phyloP scores from a whole-genome alignment of 2,888 invertebrate species.

The Crocallis elinguaria region DNA sequence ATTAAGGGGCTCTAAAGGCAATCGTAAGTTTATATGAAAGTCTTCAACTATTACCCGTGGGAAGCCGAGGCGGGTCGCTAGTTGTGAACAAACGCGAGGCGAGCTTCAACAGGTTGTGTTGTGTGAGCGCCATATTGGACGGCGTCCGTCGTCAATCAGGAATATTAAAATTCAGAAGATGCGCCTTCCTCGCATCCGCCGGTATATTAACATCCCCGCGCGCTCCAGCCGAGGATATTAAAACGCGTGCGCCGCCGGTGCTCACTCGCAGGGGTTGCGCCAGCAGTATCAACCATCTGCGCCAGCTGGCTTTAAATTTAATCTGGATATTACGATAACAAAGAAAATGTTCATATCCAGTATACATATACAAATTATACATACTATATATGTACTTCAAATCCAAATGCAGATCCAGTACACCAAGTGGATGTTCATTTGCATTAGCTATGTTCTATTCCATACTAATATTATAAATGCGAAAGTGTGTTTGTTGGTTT shows the following conservation, averaged over 20 bases:
- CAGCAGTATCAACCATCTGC: not conserved
- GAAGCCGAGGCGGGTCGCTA: no score
- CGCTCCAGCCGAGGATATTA: constrained; percentile 19
- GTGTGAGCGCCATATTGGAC: no score
- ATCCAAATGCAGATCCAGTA: no score
- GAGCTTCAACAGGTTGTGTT: constrained; percentile 9
- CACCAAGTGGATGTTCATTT: no score
- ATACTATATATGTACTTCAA: no score
- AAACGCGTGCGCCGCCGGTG: constrained; percentile 8
- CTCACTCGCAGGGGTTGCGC: constrained; percentile 1
- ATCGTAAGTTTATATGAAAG: no score
- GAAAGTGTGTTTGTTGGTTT: no score
- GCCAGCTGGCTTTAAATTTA: not conserved
- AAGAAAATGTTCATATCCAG: not conserved
- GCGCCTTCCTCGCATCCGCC: constrained; percentile 30
- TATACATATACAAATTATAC: no score
- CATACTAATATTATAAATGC: no score
- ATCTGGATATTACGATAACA: not conserved
- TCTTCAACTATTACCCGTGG: no score
- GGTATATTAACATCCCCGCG: constrained; percentile 32
- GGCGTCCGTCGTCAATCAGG: constrained; percentile 40
- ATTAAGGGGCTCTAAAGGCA: no score
- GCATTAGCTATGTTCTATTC: no score
- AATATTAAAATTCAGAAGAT: constrained; percentile 41
- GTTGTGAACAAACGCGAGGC: not conserved